Base-by-base conservation (phyloP, 53 echinoderm and acorn worm genomes). In the Mesocentrotus franciscanus region DNA sequence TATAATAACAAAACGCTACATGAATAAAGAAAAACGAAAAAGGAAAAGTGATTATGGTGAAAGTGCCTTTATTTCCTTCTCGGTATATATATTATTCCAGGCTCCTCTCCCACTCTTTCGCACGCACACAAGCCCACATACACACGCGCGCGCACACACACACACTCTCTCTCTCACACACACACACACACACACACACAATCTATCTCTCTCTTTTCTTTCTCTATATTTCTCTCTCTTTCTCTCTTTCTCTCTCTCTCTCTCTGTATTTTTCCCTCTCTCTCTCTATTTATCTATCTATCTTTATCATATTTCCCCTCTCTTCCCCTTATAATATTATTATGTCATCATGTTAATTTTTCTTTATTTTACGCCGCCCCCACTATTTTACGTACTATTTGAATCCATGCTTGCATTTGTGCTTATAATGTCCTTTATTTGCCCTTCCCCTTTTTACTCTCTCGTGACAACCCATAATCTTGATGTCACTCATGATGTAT, bases 401-500 rank as follows among this genome's bases (percentile, higher is more conserved):
- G 0, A 39, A 84, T 84, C 84, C 84, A 49, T 42, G 8, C 42
- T 55, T 84, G 22, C 42, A 49, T 84, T 33, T 33, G 76, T 32
- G 76, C 33, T 13, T 64, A 15, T 14, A 4, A 32, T 75, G 32
- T 75, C 10, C 32, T 10, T 33, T 33, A 76, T 76, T 76, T 76
- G 78, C 9, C 84, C 84, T 49, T 6, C 22, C 22, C 55, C 55
- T n/a, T 74, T 68, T 26, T 68, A 8, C 49, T 12, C 55, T 35
- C 18, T 84, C 84, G 55, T 84, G 84, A 84, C 18, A 84, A 49
- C 49, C 9, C 49, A 84, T 84, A 84, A 84, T 84, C 84, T 90
- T 60, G 60, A 90, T 90, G 90, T 90, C 90, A 90, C 60, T 90
- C 90, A 90, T 32, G 59, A 60, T 92, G 42, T 36, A 70, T 60